Percentiles rank a stretch among this genome's conserved stretches.
These are phyloP conservation scores for Halesus radiatus DNA, from an alignment of 1,140 invertebrate genomes.

Conservation along the genomic window DNA sequence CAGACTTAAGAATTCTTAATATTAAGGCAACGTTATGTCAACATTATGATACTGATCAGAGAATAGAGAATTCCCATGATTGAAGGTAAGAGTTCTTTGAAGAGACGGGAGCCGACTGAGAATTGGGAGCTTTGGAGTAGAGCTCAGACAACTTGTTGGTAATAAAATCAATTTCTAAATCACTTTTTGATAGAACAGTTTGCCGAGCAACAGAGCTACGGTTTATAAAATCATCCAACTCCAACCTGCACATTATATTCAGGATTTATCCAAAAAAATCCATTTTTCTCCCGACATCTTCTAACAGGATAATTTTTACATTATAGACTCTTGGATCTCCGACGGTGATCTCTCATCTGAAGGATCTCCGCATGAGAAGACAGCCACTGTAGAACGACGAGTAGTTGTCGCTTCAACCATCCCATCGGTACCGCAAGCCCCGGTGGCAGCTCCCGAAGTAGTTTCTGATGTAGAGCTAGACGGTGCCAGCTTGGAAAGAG, in stretches of 20 bases:
- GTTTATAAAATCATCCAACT: no score
- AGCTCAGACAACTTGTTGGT: no score
- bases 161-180: not conserved
- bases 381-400: constrained; percentile 82
- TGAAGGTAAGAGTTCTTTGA: no score
- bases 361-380: constrained; percentile 72
- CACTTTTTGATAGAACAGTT: not conserved
- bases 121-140: no score
- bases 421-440: not conserved
- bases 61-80: no score
- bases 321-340: constrained; percentile 56
- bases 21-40: no score
- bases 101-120: no score
- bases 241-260: no score
- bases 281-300: not conserved
- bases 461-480: constrained; percentile 26
- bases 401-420: constrained; percentile 50
- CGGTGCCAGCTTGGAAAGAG: not conserved
- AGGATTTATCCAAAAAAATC: not conserved
- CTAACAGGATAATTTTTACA: not conserved
- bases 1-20: no score
- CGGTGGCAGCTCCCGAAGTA: not conserved
- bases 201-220: no score
- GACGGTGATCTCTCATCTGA: constrained; percentile 56
- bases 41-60: no score